These are phyloP conservation scores for Petromus typicus DNA, from an alignment of 2,113 vertebrate species.

Conservation along the genomic window DNA sequence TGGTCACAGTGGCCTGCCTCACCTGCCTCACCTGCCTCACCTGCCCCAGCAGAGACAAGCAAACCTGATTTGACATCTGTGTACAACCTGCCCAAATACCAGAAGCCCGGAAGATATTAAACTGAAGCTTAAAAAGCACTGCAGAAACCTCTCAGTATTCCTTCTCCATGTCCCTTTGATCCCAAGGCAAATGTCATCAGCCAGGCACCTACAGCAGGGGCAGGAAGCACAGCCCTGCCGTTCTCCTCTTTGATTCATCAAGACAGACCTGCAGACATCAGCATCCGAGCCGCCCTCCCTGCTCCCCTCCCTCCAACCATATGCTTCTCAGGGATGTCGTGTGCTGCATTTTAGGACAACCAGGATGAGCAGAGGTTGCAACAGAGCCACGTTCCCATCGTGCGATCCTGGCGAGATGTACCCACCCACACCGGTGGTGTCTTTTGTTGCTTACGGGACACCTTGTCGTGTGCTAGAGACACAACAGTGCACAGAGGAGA, in stretches of 20 bases:
- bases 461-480: not conserved
- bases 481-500: not conserved
- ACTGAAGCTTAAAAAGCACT: conserved; percentile 36
- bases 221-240: not conserved
- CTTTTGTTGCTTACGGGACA: not conserved
- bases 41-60: not conserved
- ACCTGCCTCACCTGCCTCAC: not conserved
- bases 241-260: not conserved
- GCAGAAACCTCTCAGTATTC: conserved; percentile 8
- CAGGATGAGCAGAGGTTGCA: not conserved
- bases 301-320: not conserved
- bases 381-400: accelerated
- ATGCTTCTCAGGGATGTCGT: not conserved
- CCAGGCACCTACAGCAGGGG: not conserved
- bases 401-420: accelerated
- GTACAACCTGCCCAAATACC: not conserved
- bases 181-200: conserved; percentile 2
- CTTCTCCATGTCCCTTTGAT: conserved; percentile 21
- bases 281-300: too few species aligned
- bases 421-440: not conserved
- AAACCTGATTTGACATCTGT: not conserved
- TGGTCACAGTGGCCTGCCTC: not conserved
- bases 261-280: not conserved
- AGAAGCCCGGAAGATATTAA: too few species aligned
- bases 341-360: not conserved